Evolutionary conservation across 2,113 vertebrate genomes (phyloP), one percentile per base, ranked within the genome.

Genomic region (Peucedramus taeniatus): DNA sequence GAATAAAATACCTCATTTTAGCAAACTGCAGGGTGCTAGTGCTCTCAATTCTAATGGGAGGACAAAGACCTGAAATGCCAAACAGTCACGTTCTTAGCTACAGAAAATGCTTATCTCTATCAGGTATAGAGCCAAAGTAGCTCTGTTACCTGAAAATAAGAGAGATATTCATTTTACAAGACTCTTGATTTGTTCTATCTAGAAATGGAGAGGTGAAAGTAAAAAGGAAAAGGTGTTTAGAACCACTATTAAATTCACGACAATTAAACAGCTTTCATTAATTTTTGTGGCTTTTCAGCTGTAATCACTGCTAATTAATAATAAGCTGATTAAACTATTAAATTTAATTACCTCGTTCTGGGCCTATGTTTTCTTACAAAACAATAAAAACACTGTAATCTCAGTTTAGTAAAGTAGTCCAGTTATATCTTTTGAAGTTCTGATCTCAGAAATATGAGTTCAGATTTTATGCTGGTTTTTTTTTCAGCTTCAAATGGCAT

Each of bases 241-340:
- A 93, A 66, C 22, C n/a, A 13, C 68, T 89, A 75, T 61, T 93
- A 87, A 95, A 89, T 53, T 89, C 16, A 69, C 0, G 0, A 37
- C 53, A 84, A 79, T 60, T 94, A 85, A 94, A 91, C 91, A 47
- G 57, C n/a, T 87, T 95, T 82, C 9, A 63, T 53, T 86, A 51
- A 71, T 91, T 90, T 78, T 89, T 85, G 42, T 26, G 84, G 74
- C 19, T 76, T 94, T 96, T 75, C 65, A 79, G 61, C 61, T 87
- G 24, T 66, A 95, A 90, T 79, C 69, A 85, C 39, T 68, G 57
- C 57, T 96, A 93, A 95, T 90, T 60, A 91, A 37, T 53, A 94
- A 81, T 78, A 92, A 94, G 75, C 57, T 72, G 57, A 57, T 94
- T 85, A 91, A 95, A 71, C 65, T 72, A 83, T 80, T 95, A 96